A percentile compares a stretch with the other conserved stretches of the same genome.
Evolutionary conservation across 2,888 invertebrate genomes (phyloP).

Genomic region (Andrena chrysosceles): DNA sequence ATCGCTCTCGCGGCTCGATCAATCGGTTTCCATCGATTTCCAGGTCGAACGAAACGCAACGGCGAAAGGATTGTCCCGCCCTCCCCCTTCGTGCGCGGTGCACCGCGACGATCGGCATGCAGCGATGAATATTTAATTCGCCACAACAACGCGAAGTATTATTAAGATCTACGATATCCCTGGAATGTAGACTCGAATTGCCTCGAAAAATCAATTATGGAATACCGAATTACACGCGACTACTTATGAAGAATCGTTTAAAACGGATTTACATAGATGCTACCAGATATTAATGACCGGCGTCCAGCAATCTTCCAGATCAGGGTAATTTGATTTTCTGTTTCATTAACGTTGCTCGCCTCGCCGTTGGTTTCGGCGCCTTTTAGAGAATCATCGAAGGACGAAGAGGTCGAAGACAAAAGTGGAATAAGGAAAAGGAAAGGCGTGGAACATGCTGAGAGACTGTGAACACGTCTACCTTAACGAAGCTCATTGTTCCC

Average conservation of each 20-base stretch:
- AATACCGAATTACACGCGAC: background rate
- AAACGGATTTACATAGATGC: background rate
- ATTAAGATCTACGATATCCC: background rate
- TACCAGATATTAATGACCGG: background rate
- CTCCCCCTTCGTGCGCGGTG: conserved; percentile 20
- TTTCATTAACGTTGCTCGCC: conserved; percentile 5
- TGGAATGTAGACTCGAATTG: background rate
- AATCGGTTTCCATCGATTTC: conserved; percentile 63
- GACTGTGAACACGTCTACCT: conserved; percentile 27
- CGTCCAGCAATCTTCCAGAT: background rate
- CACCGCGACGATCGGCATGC: conserved; percentile 28
- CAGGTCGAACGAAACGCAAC: conserved; percentile 54
- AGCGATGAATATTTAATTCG: conserved; percentile 24
- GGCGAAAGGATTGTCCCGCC: conserved; percentile 57
- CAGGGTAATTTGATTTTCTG: conserved; percentile 2
- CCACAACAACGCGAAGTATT: conserved; percentile 21
- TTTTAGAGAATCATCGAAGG: background rate
- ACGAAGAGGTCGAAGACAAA: background rate
- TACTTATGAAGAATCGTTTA: no score
- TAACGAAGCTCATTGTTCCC: conserved; percentile 60
- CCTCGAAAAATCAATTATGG: background rate
- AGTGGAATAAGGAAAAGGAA: conserved; percentile 20
- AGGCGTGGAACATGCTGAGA: conserved; percentile 38
- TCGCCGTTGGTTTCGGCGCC: background rate
- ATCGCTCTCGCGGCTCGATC: conserved; percentile 46